phyloP scores from a whole-genome alignment of 2,797 vertebrate genomes.

The Clamator glandarius region DNA sequence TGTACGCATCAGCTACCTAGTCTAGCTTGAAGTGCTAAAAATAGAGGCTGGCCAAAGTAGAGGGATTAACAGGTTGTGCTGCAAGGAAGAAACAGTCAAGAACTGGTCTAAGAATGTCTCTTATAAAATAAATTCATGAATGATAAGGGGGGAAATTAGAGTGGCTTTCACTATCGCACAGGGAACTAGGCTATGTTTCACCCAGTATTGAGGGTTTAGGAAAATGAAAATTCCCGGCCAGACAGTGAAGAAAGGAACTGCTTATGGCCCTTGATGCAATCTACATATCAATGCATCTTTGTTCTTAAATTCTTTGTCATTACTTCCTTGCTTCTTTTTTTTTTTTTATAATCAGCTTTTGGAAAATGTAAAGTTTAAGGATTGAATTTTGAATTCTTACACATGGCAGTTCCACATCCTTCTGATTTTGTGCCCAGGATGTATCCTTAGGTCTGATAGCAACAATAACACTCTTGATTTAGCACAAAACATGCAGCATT shows the following conservation, averaged over 20 bases:
- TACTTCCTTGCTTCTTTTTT: not conserved
- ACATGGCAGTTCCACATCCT: not conserved
- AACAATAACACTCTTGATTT: not conserved
- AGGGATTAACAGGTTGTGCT: not conserved
- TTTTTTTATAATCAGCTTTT: not conserved
- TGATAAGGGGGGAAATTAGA: not conserved
- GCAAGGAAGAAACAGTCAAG: not conserved
- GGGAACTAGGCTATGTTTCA: not conserved
- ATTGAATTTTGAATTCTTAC: not conserved
- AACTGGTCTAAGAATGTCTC: not conserved
- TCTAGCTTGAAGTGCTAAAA: not conserved
- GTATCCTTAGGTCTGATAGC: not conserved
- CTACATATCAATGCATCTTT: not conserved
- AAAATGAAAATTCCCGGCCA: not conserved
- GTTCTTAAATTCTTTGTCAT: not conserved
- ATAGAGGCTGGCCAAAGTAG: not conserved
- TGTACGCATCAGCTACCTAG: not conserved
- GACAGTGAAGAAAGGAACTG: not conserved
- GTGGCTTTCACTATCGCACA: not conserved
- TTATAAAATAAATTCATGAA: not conserved
- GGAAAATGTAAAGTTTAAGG: not conserved
- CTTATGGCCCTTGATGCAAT: not conserved
- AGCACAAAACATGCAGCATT: not conserved
- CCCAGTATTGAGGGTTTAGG: not conserved
- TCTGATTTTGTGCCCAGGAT: not conserved